Evolutionary conservation across 2,797 vertebrate species (phyloP), one percentile per base, ranked within the genome.

Genomic region (Sciurus carolinensis): DNA sequence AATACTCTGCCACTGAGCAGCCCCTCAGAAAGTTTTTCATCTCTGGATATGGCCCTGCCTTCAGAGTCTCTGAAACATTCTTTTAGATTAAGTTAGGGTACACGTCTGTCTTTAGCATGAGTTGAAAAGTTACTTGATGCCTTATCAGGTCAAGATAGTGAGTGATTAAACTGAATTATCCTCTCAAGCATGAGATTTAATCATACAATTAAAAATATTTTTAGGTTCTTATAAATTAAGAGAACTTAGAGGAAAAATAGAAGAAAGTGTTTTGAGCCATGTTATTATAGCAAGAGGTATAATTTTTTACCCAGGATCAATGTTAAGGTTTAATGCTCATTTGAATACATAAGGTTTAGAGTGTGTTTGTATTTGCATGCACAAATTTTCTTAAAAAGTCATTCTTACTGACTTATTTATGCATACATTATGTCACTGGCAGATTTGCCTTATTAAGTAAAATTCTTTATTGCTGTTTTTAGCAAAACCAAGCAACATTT

Each of bases 211-310:
- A 33, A 79, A 91, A 87, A 59, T 64, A 62, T 89, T 72, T 24
- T 87, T 91, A 47, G 77, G 36, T 80, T 87, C n/a, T 83, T 97
- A 39, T 71, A 88, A 92, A 52, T 83, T 87, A 95, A 85, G 50
- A 75, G 20, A 94, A 85, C 59, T 87, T 86, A 82, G 59, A 57
- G 20, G 72, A 92, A 82, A 84, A 72, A 83, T 85, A 72, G 59
- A 71, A 81, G 87, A 81, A 87, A 79, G n/a, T 17, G 28, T 84
- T 95, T 84, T 62, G 39, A 90, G 36, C 67, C 66, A 50, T 83
- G 50, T 72, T 90, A 54, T 47, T 84, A 8, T 93, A 86, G 39
- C 17, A 72, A 76, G 15, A 92, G 22, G 6, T 76, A 15, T 93
- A 33, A 39, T 59, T 91, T 96, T 94, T 39, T 57, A 20, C 54